Evolutionary conservation across 2,113 vertebrate species (phyloP), one percentile per base, ranked within the genome.

Genomic region (Elgaria multicarinata): DNA sequence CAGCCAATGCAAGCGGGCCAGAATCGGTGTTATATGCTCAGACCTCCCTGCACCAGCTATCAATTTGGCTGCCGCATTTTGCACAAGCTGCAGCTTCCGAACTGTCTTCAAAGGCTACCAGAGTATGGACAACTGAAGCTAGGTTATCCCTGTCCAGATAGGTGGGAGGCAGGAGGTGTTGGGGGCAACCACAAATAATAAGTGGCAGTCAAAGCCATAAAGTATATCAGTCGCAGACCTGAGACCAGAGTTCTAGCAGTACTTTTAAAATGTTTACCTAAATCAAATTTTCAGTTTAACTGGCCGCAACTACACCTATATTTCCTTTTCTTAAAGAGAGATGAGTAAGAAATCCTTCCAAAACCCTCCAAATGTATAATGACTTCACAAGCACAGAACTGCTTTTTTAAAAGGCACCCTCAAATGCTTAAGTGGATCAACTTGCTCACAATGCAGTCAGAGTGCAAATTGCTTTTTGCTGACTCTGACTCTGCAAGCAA

Each of bases 401-500:
- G 39, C 91, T 39, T 26, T 53, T 5, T 67, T 85, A 87, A 87
- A 87, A 76, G 75, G 80, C 33, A 58, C 76, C 31, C 50, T 87
- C 44, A 36, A 86, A 83, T 24, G 20, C 16, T 87, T 33, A 77
- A 10, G 62, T 91, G 36, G 84, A 87, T 71, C 5, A 26, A 64
- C 42, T 74, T 31, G 36, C 36, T 28, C 44, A 69, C 3, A 85
- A 5, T 3, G 69, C 18, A 44, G 39, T 44, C 20, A 33, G 26
- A 66, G 5, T 39, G 74, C 31, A 53, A 76, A 75, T 58, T 71
- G 46, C 66, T 39, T 64, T 64, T 75, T 76, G 55, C 53, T 77
- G 42, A 62, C 16, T 66, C 8, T 94, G 90, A 82, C 71, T 22
- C 33, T 85, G 50, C 0, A 8, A 18, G 83, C 58, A 93, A 91